These are phyloP conservation scores for Napeogenes inachia DNA, from an alignment of 2,888 invertebrate genomes.

Conservation along the genomic window DNA sequence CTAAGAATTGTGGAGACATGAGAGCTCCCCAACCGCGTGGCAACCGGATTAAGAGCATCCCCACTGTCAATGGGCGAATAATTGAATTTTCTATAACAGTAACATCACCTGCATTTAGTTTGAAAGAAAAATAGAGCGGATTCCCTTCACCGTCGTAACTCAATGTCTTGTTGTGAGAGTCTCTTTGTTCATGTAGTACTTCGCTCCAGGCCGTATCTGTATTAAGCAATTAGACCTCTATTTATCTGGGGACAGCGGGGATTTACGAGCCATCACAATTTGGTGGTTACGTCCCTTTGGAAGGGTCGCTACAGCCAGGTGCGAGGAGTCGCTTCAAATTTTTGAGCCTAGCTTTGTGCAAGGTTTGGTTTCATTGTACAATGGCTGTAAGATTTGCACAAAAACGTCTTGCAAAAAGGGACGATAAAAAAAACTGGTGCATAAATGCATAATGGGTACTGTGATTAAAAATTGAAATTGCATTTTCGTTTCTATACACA, in stretches of 20 bases:
- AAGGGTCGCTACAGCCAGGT: constrained; percentile 55
- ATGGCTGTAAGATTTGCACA: constrained; percentile 73
- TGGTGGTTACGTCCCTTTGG: constrained; percentile 49
- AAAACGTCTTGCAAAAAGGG: constrained; percentile 63
- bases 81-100: constrained; percentile 69
- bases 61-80: constrained; percentile 64
- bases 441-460: constrained; percentile 26
- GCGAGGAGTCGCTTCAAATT: constrained; percentile 51
- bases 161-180: constrained; percentile 58
- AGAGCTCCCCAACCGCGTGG: constrained; percentile 38
- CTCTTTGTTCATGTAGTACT: constrained; percentile 30
- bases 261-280: constrained; percentile 48
- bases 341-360: constrained; percentile 53
- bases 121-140: constrained; percentile 52
- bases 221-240: constrained; percentile 63
- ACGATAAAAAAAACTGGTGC: constrained; percentile 48
- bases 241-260: constrained; percentile 56
- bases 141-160: constrained; percentile 65
- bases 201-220: constrained; percentile 43
- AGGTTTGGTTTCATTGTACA: constrained; percentile 63
- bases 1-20: constrained; percentile 43
- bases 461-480: constrained; percentile 29
- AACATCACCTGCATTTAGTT: constrained; percentile 66
- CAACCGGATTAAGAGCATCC: constrained; percentile 58
- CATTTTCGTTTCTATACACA: constrained; percentile 31